Conservation (phyloP, 2,113 vertebrate species). For the Ophiodon elongatus region DNA sequence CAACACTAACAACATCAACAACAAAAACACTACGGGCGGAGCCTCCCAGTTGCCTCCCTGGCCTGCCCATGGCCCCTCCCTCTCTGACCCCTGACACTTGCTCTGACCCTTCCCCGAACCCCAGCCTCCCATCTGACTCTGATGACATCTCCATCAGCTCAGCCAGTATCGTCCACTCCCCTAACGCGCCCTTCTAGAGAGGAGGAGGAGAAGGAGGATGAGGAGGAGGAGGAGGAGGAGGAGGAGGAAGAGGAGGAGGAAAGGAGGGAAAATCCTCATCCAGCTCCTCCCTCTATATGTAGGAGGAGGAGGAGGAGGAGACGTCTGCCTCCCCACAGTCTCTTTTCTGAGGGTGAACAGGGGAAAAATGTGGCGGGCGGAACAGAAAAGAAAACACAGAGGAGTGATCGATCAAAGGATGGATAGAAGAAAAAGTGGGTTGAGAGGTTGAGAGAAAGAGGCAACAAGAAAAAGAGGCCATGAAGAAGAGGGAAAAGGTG, state of each 20-base stretch:
- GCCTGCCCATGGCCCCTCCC: conserved; percentile 59
- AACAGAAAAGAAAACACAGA: conserved; percentile 7
- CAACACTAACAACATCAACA: conserved; percentile 45
- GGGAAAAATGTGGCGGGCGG: conserved; percentile 33
- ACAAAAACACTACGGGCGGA: conserved; percentile 36
- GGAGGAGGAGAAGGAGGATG: conserved; percentile 52
- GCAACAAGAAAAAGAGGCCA: conserved; percentile 23
- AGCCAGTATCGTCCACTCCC: conserved; percentile 70
- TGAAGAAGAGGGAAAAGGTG: conserved; percentile 8
- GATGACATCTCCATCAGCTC: conserved; percentile 82
- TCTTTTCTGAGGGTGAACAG: conserved; percentile 18
- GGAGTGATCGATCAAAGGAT: conserved; percentile 46
- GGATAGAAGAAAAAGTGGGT: conserved; percentile 15
- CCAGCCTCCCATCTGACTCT: conserved; percentile 68
- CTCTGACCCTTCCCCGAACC: conserved; percentile 51
- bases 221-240: conserved; percentile 32
- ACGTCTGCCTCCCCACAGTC: conserved; percentile 6
- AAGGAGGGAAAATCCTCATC: conserved; percentile 44
- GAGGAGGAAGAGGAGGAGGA: not conserved
- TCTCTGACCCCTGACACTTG: conserved; percentile 62
- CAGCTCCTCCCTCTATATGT: conserved; percentile 46
- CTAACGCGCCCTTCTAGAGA: conserved; percentile 73
- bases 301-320: conserved; percentile 28
- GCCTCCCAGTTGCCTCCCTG: conserved; percentile 72
- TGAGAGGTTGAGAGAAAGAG: conserved; percentile 33